Evolutionary conservation across 2,797 vertebrate genomes (phyloP), one percentile per base, ranked within the genome.

Genomic region (Sebastes vulpes): DNA sequence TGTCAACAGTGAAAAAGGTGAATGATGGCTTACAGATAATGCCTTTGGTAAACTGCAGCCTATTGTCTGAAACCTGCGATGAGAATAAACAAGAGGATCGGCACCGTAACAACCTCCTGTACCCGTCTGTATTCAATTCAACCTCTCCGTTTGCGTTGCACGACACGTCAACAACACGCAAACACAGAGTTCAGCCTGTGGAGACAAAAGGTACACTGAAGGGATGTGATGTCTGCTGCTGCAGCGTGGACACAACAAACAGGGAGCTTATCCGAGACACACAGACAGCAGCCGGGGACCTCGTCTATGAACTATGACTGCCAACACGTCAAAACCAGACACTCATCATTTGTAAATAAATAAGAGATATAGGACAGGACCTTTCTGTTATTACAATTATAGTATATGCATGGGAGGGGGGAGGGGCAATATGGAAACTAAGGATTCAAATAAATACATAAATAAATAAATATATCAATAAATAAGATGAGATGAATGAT

Each of bases 401-500:
- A 78, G 54, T 29, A 73, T 59, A 69, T 57, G 50, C n/a, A 59
- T 46, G 61, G 35, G 35, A 26, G 16, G 26, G 16, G 66, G 25
- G n/a, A 21, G 52, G 18, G 50, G 60, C 4, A 72, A 52, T 18
- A 71, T 31, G 50, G 21, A 61, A 32, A 78, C 38, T 31, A 25
- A 32, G 21, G 26, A 50, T 65, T 59, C 7, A 65, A 82, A 75
- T 79, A 68, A 81, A 91, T 72, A 83, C 18, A 71, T 70, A 69
- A 52, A 85, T 84, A 66, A 28, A 86, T 85, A 66, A 29, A 83
- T 72, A 85, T 79, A 88, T 86, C 82, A 85, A 79, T 76, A 75
- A 69, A 87, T 81, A 81, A 56, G 20, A 74, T 78, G 42, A 72
- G 52, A 91, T 89, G 76, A 78, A 79, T 54, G 23, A 87, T 89